Conservation (phyloP, 2,797 vertebrate genomes). For the Cichlasoma orientale region DNA sequence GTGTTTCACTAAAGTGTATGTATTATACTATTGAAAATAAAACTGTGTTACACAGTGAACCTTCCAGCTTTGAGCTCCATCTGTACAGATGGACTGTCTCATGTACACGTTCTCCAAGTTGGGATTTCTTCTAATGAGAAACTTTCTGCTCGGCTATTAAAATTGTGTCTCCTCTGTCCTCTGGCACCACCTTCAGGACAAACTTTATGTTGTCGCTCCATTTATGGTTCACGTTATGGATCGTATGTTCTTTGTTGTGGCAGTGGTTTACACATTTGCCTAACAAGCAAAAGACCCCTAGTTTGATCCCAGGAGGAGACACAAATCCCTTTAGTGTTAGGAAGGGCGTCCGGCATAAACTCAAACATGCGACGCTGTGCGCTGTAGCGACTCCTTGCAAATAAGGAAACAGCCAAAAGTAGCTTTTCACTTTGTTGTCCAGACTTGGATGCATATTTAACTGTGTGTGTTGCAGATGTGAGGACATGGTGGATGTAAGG, state of each 20-base stretch:
- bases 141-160: not conserved
- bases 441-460: not conserved
- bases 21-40: not conserved
- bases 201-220: accelerated
- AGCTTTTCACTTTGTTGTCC: not conserved
- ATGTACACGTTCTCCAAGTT: no score
- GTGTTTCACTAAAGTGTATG: no score
- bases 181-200: not conserved
- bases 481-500: slow-evolving; percentile 98
- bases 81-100: not conserved
- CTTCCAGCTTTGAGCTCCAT: not conserved
- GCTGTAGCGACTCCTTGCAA: no score
- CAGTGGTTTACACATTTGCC: not conserved
- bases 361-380: no score
- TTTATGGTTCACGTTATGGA: not conserved
- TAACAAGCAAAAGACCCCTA: not conserved
- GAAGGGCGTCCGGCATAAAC: not conserved
- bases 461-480: slow-evolving; percentile 84
- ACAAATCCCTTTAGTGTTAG: not conserved
- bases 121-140: not conserved
- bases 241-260: not conserved
- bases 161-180: not conserved
- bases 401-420: no score
- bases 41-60: no score
- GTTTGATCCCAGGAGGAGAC: not conserved